Evolutionary conservation across 2,888 invertebrate species (phyloP).

Genomic region (Tetragonula carbonaria): DNA sequence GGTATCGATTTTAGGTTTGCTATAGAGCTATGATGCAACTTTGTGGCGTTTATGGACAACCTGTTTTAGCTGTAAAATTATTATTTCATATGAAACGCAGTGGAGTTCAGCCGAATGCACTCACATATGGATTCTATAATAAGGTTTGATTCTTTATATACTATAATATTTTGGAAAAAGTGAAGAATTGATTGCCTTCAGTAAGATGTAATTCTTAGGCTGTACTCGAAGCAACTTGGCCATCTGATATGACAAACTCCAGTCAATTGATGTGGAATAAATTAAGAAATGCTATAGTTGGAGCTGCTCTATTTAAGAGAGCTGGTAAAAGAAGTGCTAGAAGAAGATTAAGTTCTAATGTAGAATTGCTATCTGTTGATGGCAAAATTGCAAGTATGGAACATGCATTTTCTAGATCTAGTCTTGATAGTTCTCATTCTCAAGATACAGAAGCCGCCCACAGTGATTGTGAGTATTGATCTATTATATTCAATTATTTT

Average conservation of each 20-base stretch:
- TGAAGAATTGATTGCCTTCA: background rate
- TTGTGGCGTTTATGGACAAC: constrained; percentile 97
- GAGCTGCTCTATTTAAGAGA: constrained; percentile 94
- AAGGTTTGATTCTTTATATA: constrained; percentile 73
- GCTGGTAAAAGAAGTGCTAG: constrained; percentile 88
- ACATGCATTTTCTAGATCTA: constrained; percentile 81
- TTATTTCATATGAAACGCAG: constrained; percentile 96
- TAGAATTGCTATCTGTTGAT: constrained; percentile 82
- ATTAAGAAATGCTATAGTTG: constrained; percentile 95
- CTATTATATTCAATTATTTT: background rate
- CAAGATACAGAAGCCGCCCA: constrained; percentile 81
- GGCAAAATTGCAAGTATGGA: constrained; percentile 79
- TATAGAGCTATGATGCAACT: constrained; percentile 99
- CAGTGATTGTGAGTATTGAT: constrained; percentile 76
- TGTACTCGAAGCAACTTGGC: constrained; percentile 98
- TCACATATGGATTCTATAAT: constrained; percentile 97
- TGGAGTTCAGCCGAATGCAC: constrained; percentile 97
- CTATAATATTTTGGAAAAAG: constrained; percentile 4
- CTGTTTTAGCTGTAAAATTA: constrained; percentile 96
- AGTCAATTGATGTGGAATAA: constrained; percentile 97
- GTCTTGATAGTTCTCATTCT: constrained; percentile 82
- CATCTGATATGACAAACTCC: constrained; percentile 91
- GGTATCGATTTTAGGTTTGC: constrained; percentile 88
- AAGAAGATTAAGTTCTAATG: constrained; percentile 84
- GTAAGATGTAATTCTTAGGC: constrained; percentile 85